Conservation (phyloP, 2,888 invertebrate species). For the Bhutanitis thaidina region DNA sequence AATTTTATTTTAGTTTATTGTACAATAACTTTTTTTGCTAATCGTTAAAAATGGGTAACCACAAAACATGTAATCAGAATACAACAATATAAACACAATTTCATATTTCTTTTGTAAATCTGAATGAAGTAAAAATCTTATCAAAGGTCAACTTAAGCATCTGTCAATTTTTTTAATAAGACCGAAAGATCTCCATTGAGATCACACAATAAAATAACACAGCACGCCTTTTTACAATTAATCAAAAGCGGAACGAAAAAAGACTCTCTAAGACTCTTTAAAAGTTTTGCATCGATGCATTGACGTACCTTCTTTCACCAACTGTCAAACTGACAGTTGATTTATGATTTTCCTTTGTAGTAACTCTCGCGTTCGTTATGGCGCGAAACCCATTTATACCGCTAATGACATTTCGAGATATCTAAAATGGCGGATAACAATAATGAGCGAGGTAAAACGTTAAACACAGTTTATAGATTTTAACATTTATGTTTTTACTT, state of each 20-base stretch:
- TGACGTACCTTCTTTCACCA: conserved; percentile 71
- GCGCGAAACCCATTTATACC: conserved; percentile 70
- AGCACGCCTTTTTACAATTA: conserved; percentile 48
- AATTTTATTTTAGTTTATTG: too few species aligned
- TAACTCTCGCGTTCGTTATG: conserved; percentile 67
- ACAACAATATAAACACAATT: not conserved
- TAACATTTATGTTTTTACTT: not conserved
- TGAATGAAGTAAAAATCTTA: conserved; percentile 21
- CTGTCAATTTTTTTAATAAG: conserved; percentile 31
- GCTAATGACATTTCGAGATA: conserved; percentile 71
- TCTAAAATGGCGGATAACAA: conserved; percentile 58
- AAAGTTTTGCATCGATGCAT: conserved; percentile 74
- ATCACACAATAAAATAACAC: conserved; percentile 15
- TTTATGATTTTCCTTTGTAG: conserved; percentile 74
- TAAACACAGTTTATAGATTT: conserved; percentile 16
- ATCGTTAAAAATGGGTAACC: too few species aligned
- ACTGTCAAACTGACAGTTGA: conserved; percentile 73
- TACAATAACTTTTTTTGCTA: too few species aligned
- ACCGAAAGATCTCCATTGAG: conserved; percentile 45
- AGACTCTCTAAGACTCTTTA: conserved; percentile 50
- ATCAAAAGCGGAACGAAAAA: conserved; percentile 53
- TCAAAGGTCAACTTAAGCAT: conserved; percentile 29
- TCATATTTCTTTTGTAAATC: conserved; percentile 1
- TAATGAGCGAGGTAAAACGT: conserved; percentile 35
- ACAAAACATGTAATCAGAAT: too few species aligned